phyloP scores from a whole-genome alignment of 2,888 invertebrate genomes.

The Argyresthia albistria region DNA sequence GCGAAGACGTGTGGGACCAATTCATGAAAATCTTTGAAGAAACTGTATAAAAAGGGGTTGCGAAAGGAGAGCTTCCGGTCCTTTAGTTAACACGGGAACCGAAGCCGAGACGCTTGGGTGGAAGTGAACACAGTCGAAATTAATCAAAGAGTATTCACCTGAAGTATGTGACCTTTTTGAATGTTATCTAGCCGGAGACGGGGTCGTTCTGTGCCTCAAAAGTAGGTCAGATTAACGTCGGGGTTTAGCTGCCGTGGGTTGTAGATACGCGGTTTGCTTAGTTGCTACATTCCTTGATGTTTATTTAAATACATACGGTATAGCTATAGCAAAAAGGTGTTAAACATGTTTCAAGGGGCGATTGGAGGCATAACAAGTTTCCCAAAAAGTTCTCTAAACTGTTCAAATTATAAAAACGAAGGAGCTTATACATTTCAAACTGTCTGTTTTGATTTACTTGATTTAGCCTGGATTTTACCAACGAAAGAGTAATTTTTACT shows the following conservation, averaged over 20 bases:
- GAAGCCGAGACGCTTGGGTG: not conserved
- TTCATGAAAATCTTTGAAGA: slow-evolving; percentile 38
- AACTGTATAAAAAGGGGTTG: slow-evolving; percentile 13
- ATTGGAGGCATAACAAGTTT: too few species aligned
- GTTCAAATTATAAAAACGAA: too few species aligned
- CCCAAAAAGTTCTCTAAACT: too few species aligned
- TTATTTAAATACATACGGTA: too few species aligned
- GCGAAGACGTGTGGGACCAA: slow-evolving; percentile 50
- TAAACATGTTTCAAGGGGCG: too few species aligned
- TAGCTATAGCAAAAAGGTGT: too few species aligned
- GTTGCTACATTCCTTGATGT: not conserved
- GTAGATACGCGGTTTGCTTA: not conserved
- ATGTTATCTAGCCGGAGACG: not conserved
- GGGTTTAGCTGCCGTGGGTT: not conserved
- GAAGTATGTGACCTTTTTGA: too few species aligned
- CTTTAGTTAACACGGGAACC: not conserved
- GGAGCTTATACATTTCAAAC: too few species aligned
- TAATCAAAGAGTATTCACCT: slow-evolving; percentile 1
- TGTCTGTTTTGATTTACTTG: too few species aligned
- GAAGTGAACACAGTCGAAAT: not conserved
- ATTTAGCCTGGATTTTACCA: too few species aligned
- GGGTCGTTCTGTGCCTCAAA: not conserved
- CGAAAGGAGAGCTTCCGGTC: slow-evolving; percentile 22
- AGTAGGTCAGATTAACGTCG: not conserved
- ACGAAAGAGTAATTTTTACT: too few species aligned